Evolutionary conservation across 2,113 vertebrate species (phyloP).

Genomic region (Bothrops jararaca): DNA sequence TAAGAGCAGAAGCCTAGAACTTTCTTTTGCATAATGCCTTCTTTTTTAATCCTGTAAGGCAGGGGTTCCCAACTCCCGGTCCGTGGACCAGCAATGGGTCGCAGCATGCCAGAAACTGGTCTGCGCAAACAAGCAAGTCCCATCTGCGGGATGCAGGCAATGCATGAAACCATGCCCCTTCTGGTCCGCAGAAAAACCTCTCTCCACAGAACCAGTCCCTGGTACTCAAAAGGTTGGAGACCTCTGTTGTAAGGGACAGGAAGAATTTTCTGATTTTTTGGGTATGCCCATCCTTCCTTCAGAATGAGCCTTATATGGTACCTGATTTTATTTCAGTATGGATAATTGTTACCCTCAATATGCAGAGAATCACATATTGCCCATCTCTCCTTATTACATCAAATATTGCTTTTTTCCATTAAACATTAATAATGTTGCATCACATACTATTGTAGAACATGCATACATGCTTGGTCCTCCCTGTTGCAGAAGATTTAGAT

Average conservation of each 20-base stretch:
- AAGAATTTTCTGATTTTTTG: not conserved
- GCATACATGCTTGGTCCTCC: not conserved
- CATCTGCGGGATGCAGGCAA: too few relatives aligned
- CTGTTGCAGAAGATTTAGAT: not conserved
- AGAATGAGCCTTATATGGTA: not conserved
- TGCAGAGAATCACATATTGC: not conserved
- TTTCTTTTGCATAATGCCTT: not conserved
- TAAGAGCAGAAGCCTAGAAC: not conserved
- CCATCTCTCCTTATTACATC: not conserved
- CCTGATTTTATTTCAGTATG: not conserved
- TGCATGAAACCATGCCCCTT: too few relatives aligned
- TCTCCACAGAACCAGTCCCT: too few relatives aligned
- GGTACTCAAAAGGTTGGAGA: too few relatives aligned
- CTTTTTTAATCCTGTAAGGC: not conserved
- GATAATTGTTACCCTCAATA: not conserved
- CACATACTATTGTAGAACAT: not conserved
- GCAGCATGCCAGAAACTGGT: too few relatives aligned
- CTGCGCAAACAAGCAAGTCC: too few relatives aligned
- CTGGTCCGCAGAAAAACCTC: too few relatives aligned
- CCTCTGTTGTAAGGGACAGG: not conserved
- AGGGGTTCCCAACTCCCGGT: too few relatives aligned
- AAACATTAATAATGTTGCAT: not conserved
- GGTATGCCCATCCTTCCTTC: not conserved
- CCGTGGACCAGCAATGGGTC: too few relatives aligned
- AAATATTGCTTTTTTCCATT: not conserved